These are phyloP conservation scores for Rhynchomys soricoides DNA, from an alignment of 2,113 vertebrate species.

Conservation along the genomic window DNA sequence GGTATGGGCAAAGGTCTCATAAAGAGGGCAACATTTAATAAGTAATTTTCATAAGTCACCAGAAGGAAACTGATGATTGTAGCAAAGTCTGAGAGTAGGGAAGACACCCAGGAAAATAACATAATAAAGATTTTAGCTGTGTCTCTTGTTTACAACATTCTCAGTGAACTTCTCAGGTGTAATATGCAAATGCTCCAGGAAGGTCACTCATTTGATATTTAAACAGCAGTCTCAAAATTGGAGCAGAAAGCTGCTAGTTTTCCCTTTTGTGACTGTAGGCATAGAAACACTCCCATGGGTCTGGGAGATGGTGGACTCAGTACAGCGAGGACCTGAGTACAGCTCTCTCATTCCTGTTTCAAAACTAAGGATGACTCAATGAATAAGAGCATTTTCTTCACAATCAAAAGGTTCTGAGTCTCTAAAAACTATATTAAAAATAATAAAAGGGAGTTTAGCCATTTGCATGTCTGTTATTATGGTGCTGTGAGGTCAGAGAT, in stretches of 20 bases:
- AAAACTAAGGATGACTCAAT: neutral
- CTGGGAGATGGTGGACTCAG: neutral
- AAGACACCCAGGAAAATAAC: neutral
- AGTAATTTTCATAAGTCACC: neutral
- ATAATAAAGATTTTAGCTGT: fast-evolving
- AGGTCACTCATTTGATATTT: neutral
- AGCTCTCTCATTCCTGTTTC: too few species aligned
- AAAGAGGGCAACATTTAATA: neutral
- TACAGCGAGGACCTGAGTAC: neutral
- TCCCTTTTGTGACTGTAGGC: too few species aligned
- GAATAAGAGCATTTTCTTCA: neutral
- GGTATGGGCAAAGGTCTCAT: neutral
- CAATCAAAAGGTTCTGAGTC: neutral
- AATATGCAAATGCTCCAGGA: fast-evolving
- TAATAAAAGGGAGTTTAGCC: neutral
- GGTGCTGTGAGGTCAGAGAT: neutral
- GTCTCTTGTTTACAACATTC: fast-evolving
- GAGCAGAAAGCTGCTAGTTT: neutral
- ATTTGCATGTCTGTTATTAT: neutral
- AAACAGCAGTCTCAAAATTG: neutral
- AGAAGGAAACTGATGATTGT: neutral
- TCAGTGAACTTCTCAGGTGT: neutral
- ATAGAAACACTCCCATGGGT: neutral
- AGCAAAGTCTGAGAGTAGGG: neutral
- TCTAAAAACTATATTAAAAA: neutral